Conservation (phyloP, 2,797 vertebrate species). For the Heliangelus exortis region DNA sequence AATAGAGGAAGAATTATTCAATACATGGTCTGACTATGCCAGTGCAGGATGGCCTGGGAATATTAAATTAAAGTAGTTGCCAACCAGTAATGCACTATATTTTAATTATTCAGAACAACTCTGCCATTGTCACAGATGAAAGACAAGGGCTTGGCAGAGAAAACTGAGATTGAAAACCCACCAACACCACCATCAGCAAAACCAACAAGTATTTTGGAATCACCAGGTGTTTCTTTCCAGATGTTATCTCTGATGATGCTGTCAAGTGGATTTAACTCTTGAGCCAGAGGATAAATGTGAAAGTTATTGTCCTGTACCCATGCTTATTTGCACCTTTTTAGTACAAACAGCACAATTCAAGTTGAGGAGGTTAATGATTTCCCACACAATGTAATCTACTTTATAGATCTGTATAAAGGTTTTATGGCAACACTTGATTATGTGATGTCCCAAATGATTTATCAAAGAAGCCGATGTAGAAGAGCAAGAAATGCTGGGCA, state of each 20-base stretch:
- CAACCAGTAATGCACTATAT: conserved; percentile 31
- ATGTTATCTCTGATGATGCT: background rate
- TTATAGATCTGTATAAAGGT: conserved; percentile 73
- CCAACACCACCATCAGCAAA: background rate
- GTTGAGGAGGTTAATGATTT: conserved; percentile 63
- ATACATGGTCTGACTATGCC: background rate
- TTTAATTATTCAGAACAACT: conserved; percentile 54
- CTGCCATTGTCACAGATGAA: conserved; percentile 41
- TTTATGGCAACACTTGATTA: conserved; percentile 70
- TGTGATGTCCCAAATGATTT: conserved; percentile 74
- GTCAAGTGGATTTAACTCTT: background rate
- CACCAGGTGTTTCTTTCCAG: conserved; percentile 25
- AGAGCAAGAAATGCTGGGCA: conserved; percentile 68
- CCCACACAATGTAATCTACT: conserved; percentile 58
- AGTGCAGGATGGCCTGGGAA: background rate
- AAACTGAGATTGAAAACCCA: background rate
- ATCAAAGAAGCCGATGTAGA: conserved; percentile 78
- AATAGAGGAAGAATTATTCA: background rate
- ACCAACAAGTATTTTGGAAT: background rate
- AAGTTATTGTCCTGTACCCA: background rate
- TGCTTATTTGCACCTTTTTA: background rate
- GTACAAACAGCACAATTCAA: conserved; percentile 47
- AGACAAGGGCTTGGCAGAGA: background rate
- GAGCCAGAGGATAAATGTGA: background rate
- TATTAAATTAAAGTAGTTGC: conserved; percentile 27